Evolutionary conservation across 30 jellyfish, hydroid and myxozoan genomes (phyloP).

Genomic region (Turritopsis rubra): DNA sequence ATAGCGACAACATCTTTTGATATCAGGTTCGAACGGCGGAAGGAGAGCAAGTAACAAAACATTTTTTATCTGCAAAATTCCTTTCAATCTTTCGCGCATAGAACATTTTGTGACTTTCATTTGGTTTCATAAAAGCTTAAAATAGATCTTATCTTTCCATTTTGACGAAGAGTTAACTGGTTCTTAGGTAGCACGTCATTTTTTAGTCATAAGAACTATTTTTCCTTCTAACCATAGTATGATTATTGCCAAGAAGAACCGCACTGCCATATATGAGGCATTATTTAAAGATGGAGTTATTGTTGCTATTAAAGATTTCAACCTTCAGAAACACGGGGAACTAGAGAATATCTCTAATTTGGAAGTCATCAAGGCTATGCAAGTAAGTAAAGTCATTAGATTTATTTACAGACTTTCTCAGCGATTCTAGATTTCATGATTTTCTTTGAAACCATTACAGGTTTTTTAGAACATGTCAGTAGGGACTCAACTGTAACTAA

Average conservation of each 20-base stretch:
- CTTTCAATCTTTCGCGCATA: not conserved
- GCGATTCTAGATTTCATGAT: too few relatives aligned
- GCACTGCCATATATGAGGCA: constrained; percentile 73
- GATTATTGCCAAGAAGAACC: constrained; percentile 87
- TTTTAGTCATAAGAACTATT: too few relatives aligned
- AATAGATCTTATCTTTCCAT: not conserved
- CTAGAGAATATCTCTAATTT: constrained; percentile 60
- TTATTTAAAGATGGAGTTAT: constrained; percentile 92
- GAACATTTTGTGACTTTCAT: not conserved
- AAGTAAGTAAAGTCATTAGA: constrained; percentile 38
- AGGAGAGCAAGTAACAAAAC: not conserved
- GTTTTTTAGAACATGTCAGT: too few relatives aligned
- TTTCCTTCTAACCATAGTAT: constrained; percentile 22
- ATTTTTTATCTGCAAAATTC: not conserved
- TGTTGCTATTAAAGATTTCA: constrained; percentile 74
- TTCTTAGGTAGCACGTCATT: too few relatives aligned
- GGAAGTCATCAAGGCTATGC: constrained; percentile 86
- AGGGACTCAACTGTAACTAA: too few relatives aligned
- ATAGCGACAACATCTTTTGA: constrained; percentile 1
- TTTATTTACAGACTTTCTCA: not conserved
- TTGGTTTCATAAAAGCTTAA: not conserved
- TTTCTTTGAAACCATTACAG: too few relatives aligned
- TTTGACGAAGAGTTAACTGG: not conserved
- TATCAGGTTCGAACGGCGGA: constrained; percentile 3
- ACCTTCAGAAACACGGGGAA: constrained; percentile 68